phyloP scores from a whole-genome alignment of 2,797 vertebrate species.

The Parambassis ranga region DNA sequence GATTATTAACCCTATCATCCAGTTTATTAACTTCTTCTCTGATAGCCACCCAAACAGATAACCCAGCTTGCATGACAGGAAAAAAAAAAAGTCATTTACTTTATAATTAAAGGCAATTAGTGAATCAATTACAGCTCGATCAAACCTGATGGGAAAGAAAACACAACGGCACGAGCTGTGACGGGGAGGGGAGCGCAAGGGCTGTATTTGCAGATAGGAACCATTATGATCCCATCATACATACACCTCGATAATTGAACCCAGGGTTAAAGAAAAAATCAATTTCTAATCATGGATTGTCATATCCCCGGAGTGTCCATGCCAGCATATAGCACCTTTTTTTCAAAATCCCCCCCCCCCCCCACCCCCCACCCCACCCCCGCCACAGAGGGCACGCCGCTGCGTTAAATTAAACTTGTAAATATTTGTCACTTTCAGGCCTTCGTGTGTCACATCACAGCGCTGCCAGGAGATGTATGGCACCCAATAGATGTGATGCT shows the following conservation, averaged over 20 bases:
- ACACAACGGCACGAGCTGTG: constrained; percentile 48
- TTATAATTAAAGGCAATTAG: constrained; percentile 81
- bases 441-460: constrained; percentile 38
- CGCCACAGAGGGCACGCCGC: neutral
- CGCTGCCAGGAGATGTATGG: constrained; percentile 32
- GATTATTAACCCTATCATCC: constrained; percentile 71
- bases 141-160: constrained; percentile 72
- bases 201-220: constrained; percentile 58
- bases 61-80: constrained; percentile 49
- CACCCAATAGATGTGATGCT: constrained; percentile 21
- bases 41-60: constrained; percentile 64
- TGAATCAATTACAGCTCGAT: constrained; percentile 75
- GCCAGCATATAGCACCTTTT: constrained; percentile 42
- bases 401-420: constrained; percentile 59
- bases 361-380: too few species aligned
- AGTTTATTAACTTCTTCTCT: constrained; percentile 67
- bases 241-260: constrained; percentile 75
- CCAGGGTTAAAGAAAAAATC: constrained; percentile 70
- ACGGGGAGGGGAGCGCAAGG: too few species aligned
- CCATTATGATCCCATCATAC: constrained; percentile 70
- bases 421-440: constrained; percentile 60
- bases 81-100: constrained; percentile 70
- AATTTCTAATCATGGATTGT: constrained; percentile 78
- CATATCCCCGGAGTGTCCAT: constrained; percentile 59
- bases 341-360: constrained; percentile 52